phyloP scores from a whole-genome alignment of 2,113 vertebrate genomes.

The Oncorhynchus mykiss region DNA sequence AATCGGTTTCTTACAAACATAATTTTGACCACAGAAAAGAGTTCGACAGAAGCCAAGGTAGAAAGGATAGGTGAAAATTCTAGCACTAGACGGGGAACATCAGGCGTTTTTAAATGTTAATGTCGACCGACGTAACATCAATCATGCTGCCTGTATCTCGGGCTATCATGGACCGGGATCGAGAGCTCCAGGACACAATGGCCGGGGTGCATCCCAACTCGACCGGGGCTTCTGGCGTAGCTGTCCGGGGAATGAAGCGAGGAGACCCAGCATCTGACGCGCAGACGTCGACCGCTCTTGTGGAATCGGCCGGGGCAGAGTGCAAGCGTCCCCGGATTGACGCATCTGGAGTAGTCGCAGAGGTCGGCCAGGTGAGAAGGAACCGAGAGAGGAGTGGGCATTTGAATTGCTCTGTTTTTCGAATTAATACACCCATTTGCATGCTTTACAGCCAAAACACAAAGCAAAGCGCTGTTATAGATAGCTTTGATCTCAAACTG shows the following conservation, averaged over 20 bases:
- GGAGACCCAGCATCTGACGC: constrained; percentile 79
- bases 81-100: constrained; percentile 25
- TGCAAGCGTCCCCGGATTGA: constrained; percentile 80
- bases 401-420: neutral
- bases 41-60: constrained; percentile 7
- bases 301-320: constrained; percentile 73
- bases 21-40: neutral
- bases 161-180: constrained; percentile 77
- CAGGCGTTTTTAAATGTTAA: constrained; percentile 77
- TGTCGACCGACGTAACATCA: constrained; percentile 82
- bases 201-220: constrained; percentile 67
- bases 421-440: neutral
- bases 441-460: neutral
- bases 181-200: constrained; percentile 74
- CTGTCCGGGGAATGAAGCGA: constrained; percentile 78
- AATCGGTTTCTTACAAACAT: neutral
- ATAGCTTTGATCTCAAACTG: neutral
- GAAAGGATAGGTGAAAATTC: constrained; percentile 20
- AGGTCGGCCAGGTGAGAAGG: constrained; percentile 72
- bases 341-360: constrained; percentile 66
- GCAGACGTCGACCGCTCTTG: constrained; percentile 64
- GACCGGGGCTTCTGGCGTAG: constrained; percentile 54
- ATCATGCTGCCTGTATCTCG: constrained; percentile 80
- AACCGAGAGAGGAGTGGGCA: neutral
- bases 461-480: neutral